These are phyloP conservation scores for Caenorhabditis panamensis DNA, from an alignment of 2,888 invertebrate genomes.

Conservation along the genomic window DNA sequence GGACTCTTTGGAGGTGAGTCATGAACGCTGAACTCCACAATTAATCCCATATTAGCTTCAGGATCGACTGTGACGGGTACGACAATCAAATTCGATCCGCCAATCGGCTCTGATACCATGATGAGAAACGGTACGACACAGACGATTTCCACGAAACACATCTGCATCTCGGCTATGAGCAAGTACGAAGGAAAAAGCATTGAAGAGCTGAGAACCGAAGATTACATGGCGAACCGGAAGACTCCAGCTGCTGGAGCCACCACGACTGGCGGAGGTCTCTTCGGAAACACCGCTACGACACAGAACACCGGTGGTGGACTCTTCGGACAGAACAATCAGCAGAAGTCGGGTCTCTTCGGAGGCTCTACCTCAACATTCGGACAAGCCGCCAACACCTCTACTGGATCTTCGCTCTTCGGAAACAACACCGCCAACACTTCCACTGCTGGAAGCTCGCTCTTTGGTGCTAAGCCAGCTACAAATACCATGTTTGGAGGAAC, in stretches of 20 bases:
- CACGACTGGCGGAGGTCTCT: constrained; percentile 66
- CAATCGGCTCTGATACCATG: constrained; percentile 92
- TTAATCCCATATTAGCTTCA: constrained; percentile 22
- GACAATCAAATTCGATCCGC: constrained; percentile 88
- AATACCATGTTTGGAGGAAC: constrained; percentile 11
- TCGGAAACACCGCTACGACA: constrained; percentile 55
- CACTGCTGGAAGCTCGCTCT: constrained; percentile 58
- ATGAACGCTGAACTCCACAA: not conserved
- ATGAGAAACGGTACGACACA: constrained; percentile 89
- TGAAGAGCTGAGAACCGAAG: constrained; percentile 94
- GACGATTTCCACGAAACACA: constrained; percentile 92
- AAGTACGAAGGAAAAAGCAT: constrained; percentile 95
- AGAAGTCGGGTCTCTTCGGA: constrained; percentile 64
- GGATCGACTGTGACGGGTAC: constrained; percentile 85
- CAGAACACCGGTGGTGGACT: constrained; percentile 72
- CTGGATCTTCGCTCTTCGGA: constrained; percentile 64
- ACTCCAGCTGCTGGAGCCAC: constrained; percentile 83
- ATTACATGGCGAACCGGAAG: constrained; percentile 93
- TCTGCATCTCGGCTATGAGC: constrained; percentile 98
- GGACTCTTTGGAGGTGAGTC: constrained; percentile 40
- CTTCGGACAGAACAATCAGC: constrained; percentile 75
- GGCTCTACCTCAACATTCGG: constrained; percentile 48
- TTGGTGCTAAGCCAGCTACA: constrained; percentile 64
- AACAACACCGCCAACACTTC: constrained; percentile 41
- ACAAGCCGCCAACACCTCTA: constrained; percentile 5